phyloP scores from a whole-genome alignment of 2,888 invertebrate genomes.

The Formica aserva region DNA sequence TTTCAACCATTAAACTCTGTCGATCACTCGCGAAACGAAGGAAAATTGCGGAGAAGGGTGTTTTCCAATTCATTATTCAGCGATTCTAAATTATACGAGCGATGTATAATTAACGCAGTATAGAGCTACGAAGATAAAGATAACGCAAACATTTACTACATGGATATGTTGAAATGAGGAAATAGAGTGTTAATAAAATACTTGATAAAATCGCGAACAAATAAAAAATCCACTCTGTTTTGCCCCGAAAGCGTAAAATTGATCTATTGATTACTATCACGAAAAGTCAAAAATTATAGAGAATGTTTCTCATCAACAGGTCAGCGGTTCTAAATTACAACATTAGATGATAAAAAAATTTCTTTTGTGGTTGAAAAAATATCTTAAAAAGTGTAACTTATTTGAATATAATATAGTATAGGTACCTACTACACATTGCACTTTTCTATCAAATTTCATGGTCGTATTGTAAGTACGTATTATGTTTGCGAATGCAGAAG shows the following conservation, averaged over 20 bases:
- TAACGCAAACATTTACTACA: not conserved
- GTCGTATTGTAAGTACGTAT: not conserved
- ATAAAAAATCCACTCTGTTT: not conserved
- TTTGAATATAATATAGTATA: not conserved
- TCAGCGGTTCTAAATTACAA: not conserved
- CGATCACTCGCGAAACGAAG: not conserved
- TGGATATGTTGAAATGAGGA: not conserved
- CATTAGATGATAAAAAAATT: not conserved
- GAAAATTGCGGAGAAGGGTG: conserved; percentile 1
- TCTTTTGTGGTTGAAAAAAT: not conserved
- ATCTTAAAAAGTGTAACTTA: not conserved
- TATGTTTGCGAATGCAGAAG: conserved; percentile 20
- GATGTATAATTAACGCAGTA: not conserved
- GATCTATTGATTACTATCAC: not conserved
- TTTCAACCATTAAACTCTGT: conserved; percentile 13
- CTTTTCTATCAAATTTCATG: conserved; percentile 10
- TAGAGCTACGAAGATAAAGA: not conserved
- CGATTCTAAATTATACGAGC: not conserved
- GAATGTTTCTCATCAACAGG: conserved; percentile 6
- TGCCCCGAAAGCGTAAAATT: not conserved
- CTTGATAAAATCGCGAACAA: not conserved
- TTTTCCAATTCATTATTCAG: conserved; percentile 8
- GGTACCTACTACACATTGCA: not conserved
- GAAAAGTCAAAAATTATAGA: not conserved
- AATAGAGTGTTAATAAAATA: not conserved